These are phyloP conservation scores for Drosophila buzzatii DNA, from an alignment of 2,888 invertebrate genomes.

Conservation along the genomic window DNA sequence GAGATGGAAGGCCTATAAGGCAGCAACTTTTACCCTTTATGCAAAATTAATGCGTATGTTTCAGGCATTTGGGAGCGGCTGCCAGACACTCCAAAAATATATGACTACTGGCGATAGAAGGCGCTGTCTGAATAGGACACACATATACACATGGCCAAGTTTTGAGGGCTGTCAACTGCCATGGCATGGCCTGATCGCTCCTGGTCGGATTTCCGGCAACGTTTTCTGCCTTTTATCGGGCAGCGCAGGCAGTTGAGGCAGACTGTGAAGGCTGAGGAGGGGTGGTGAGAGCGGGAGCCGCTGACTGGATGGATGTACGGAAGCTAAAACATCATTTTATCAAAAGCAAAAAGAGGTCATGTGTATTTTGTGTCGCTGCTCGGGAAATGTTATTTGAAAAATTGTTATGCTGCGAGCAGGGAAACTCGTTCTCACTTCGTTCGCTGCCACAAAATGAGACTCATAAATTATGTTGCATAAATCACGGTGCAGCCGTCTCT, in stretches of 20 bases:
- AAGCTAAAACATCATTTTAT: conserved; percentile 58
- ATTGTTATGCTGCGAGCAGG: conserved; percentile 36
- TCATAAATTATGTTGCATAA: conserved; percentile 73
- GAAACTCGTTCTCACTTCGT: conserved; percentile 24
- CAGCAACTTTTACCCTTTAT: conserved; percentile 37
- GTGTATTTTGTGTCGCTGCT: conserved; percentile 49
- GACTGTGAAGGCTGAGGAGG: not conserved
- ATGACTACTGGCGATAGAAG: conserved; percentile 2
- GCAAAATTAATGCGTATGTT: conserved; percentile 66
- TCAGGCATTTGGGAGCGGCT: conserved; percentile 37
- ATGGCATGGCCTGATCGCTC: conserved; percentile 43
- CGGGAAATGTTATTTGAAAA: conserved; percentile 45
- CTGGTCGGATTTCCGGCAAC: conserved; percentile 54
- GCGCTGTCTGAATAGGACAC: conserved; percentile 10
- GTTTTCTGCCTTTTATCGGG: conserved; percentile 52
- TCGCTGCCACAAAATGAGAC: conserved; percentile 54
- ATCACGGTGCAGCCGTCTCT: conserved; percentile 48
- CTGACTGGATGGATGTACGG: not conserved
- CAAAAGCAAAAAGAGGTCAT: conserved; percentile 69
- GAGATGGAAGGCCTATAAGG: conserved; percentile 14
- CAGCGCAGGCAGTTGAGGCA: conserved; percentile 3
- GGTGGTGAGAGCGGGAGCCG: not conserved
- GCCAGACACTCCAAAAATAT: conserved; percentile 24
- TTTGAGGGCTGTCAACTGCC: conserved; percentile 40
- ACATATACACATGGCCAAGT: conserved; percentile 26